Base-by-base conservation (phyloP, 2,888 invertebrate genomes). In the Eupithecia insigniata region DNA sequence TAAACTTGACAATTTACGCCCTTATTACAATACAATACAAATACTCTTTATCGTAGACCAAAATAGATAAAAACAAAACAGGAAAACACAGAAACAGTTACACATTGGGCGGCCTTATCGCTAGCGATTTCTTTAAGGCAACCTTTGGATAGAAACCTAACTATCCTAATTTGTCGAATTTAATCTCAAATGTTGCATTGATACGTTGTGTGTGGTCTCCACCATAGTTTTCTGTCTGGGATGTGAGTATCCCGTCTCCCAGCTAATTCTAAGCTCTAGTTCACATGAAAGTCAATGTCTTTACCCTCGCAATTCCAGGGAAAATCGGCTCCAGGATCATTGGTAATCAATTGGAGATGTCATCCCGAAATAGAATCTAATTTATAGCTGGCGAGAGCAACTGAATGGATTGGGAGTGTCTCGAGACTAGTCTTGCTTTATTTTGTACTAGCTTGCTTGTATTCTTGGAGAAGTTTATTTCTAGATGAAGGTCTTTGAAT, bases 341-440 rank as follows among this genome's bases (percentile, higher is more conserved):
- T 36, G 64, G 64, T 62, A 72, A 70, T 75, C 72, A 72, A 75
- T 70, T 66, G 67, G 61, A 67, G 67, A 69, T 64, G 69, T 69
- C 69, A 62, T 30, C 61, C 36, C 28, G 30, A 71, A 69, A 74
- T 71, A 71, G 67, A 74, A 69, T 8, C 66, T 67, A 60, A 74
- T 74, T 71, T 72, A 74, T 72, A 65, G 69, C 28, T 30, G 60
- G 46, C 30, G 65, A 67, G 71, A 68, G 51, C 70, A 68, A 61
- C 66, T 74, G 39, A 74, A 74, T 74, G 74, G 66, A 69, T 74
- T 61, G 67, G 69, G 74, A 67, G 69, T 69, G 55, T 55, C 68
- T 68, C 34, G 32, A 62, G 12, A 26, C 66, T 32, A 39, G 58
- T 55, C 55, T 67, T 73, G 36, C 18, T 72, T 71, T 68, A 28